Conservation (phyloP, 2,797 vertebrate genomes). For the Bradypus variegatus region DNA sequence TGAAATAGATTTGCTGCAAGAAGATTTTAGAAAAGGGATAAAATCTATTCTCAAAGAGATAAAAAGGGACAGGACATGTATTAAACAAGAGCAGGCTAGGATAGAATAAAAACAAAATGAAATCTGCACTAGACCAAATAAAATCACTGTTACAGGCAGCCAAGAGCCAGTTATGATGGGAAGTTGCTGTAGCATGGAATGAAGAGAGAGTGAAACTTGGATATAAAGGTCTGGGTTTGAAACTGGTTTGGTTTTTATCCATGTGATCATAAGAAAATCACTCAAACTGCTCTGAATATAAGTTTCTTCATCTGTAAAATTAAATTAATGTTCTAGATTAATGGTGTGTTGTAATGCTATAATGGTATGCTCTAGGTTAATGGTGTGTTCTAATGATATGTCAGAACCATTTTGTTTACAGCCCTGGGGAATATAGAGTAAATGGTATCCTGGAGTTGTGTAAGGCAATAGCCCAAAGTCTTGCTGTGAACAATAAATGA, state of each 20-base stretch:
- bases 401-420: neutral
- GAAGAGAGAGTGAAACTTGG: neutral
- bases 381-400: neutral
- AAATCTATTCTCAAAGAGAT: constrained; percentile 46
- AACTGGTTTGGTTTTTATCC: neutral
- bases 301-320: neutral
- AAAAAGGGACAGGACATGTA: constrained; percentile 29
- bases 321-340: neutral
- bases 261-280: neutral
- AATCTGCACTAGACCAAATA: constrained; percentile 15
- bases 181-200: neutral
- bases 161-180: neutral
- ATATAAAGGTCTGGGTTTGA: neutral
- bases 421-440: neutral
- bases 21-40: constrained; percentile 39
- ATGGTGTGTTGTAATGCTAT: neutral
- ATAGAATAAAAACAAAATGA: constrained; percentile 42
- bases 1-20: constrained; percentile 24
- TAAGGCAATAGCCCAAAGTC: neutral
- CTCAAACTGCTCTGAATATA: neutral
- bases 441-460: neutral
- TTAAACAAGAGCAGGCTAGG: constrained; percentile 1
- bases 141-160: neutral
- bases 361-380: neutral
- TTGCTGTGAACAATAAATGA: neutral